A percentile compares a stretch with the other conserved stretches of the same genome.
Evolutionary conservation across 2,888 invertebrate species (phyloP).

Genomic region (Scrobipalpa costella): DNA sequence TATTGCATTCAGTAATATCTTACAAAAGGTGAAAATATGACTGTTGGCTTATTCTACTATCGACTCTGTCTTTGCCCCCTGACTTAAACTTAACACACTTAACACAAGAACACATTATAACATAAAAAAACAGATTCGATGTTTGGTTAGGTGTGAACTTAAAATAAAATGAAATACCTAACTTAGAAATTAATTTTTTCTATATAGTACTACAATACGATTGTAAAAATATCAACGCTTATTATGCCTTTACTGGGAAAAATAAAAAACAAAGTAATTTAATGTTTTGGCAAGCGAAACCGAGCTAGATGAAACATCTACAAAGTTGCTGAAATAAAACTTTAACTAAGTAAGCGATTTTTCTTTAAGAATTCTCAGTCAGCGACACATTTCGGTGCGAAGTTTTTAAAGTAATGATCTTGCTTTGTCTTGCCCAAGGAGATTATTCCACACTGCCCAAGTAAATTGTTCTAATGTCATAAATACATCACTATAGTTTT

Average conservation of each 20-base stretch:
- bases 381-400: neutral
- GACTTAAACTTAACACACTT: no score
- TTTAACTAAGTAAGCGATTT: neutral
- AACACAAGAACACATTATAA: no score
- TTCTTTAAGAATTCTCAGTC: neutral
- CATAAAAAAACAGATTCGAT: no score
- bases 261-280: slow-evolving; percentile 18
- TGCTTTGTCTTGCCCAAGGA: slow-evolving; percentile 31
- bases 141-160: no score
- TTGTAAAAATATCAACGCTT: no score
- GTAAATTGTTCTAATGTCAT: neutral
- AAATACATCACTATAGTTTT: no score
- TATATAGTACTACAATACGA: no score
- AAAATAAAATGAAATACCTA: no score
- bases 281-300: slow-evolving; percentile 5
- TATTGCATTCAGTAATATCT: neutral
- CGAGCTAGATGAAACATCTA: neutral
- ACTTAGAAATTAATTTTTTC: no score
- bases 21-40: neutral
- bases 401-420: slow-evolving; percentile 30
- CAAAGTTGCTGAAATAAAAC: slow-evolving; percentile 15
- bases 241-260: neutral
- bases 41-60: no score
- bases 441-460: neutral
- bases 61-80: no score